These are phyloP conservation scores for Brachyptera risi DNA, from an alignment of 2,888 invertebrate genomes.

Conservation along the genomic window DNA sequence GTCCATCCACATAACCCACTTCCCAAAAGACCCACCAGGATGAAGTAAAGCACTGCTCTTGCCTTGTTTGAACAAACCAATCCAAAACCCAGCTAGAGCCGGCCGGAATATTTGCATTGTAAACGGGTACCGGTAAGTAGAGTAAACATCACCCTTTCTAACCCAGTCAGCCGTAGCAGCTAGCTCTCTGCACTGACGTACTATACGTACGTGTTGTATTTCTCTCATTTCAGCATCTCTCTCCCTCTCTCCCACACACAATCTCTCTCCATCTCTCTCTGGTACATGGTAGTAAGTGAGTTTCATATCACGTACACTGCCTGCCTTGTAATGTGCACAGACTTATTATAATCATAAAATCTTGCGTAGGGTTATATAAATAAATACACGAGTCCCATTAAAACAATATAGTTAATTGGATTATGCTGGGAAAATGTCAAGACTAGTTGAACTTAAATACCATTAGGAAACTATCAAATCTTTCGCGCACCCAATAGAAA, in stretches of 20 bases:
- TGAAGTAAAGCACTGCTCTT: neutral
- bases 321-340: neutral
- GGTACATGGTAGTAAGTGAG: too few species aligned
- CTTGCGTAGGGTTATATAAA: neutral
- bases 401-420: too few species aligned
- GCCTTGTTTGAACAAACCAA: conserved; percentile 9
- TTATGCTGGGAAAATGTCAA: too few species aligned
- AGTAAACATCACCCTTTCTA: conserved; percentile 19
- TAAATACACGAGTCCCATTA: too few species aligned
- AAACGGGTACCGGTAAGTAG: conserved; percentile 24
- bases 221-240: neutral
- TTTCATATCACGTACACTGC: neutral
- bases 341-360: neutral
- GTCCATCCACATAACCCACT: neutral
- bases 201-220: too few species aligned
- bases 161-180: neutral
- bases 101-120: conserved; percentile 27
- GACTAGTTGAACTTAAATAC: too few species aligned
- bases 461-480: too few species aligned
- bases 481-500: too few species aligned
- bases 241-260: too few species aligned
- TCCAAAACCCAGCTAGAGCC: neutral
- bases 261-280: too few species aligned
- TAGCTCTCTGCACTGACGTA: neutral
- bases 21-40: neutral